phyloP scores from a whole-genome alignment of 1,140 invertebrate genomes.

The Anthonomus grandis region DNA sequence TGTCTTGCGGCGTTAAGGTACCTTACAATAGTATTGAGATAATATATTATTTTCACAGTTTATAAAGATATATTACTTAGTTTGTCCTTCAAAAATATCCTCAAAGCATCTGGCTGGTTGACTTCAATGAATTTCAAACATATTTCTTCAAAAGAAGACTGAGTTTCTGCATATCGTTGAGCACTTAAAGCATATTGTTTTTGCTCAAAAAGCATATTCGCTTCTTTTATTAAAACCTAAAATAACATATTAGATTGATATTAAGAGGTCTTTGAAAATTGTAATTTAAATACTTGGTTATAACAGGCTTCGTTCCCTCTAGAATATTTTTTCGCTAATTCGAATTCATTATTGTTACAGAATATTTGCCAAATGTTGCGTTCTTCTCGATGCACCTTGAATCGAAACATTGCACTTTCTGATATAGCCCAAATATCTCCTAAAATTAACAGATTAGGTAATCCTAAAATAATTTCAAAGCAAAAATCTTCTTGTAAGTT shows the following conservation, averaged over 20 bases:
- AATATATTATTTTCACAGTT: too few species aligned
- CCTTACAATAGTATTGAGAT: slow-evolving; percentile 44
- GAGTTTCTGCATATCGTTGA: slow-evolving; percentile 80
- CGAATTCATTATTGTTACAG: slow-evolving; percentile 82
- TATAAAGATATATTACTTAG: too few species aligned
- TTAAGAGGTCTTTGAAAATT: neutral
- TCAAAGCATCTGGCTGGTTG: slow-evolving; percentile 78
- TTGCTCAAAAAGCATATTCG: slow-evolving; percentile 79
- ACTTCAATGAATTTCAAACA: slow-evolving; percentile 88
- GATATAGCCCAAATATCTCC: slow-evolving; percentile 83
- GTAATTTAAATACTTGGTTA: slow-evolving; percentile 56
- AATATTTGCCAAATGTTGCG: slow-evolving; percentile 89
- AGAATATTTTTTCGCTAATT: slow-evolving; percentile 79
- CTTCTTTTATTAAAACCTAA: slow-evolving; percentile 83
- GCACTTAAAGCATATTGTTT: slow-evolving; percentile 83
- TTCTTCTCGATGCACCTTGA: slow-evolving; percentile 81
- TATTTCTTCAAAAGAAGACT: slow-evolving; percentile 91
- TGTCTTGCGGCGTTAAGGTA: slow-evolving; percentile 58
- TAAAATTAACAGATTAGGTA: slow-evolving; percentile 15
- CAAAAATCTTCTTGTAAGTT: too few species aligned
- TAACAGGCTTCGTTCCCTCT: slow-evolving; percentile 72
- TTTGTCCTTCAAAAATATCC: slow-evolving; percentile 73
- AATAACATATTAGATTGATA: slow-evolving; percentile 49
- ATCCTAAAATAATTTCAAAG: too few species aligned
- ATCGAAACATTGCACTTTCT: slow-evolving; percentile 79